Evolutionary conservation across 2,797 vertebrate genomes (phyloP).

Genomic region (Mionectes olivaceus): DNA sequence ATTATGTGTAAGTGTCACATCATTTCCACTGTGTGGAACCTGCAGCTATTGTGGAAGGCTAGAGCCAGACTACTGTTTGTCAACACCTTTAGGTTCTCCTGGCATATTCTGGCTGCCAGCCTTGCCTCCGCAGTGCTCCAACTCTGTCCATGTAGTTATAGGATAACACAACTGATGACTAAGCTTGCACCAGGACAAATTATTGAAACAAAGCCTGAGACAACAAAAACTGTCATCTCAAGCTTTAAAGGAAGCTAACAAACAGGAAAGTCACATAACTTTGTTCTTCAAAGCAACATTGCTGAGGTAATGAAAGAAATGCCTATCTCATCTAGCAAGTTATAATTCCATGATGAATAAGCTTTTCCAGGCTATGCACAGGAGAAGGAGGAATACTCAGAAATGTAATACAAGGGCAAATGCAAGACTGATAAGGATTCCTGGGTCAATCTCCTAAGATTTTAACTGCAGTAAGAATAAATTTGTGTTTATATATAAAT

Average conservation of each 20-base stretch:
- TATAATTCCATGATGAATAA: neutral
- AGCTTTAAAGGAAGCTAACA: neutral
- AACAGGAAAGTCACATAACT: neutral
- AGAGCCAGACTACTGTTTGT: neutral
- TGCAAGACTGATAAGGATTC: neutral
- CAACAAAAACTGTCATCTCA: neutral
- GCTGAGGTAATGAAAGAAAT: neutral
- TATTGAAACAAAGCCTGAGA: neutral
- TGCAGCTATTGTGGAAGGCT: accelerated
- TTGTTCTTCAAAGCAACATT: neutral
- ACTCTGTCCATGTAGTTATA: neutral
- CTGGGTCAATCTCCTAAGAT: neutral
- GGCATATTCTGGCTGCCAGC: neutral
- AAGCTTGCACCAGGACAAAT: neutral
- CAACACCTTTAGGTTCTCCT: neutral
- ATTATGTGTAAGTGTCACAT: neutral
- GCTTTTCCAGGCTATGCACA: neutral
- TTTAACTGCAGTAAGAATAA: neutral
- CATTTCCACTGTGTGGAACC: neutral
- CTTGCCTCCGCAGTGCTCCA: neutral
- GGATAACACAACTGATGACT: neutral
- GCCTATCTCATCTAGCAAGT: neutral
- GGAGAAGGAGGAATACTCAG: neutral
- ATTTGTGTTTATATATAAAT: neutral
- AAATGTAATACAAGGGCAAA: neutral